Percentiles rank a stretch among this genome's conserved stretches.
Conservation (phyloP, 2,113 vertebrate species). For the Dasyurus viverrinus region DNA sequence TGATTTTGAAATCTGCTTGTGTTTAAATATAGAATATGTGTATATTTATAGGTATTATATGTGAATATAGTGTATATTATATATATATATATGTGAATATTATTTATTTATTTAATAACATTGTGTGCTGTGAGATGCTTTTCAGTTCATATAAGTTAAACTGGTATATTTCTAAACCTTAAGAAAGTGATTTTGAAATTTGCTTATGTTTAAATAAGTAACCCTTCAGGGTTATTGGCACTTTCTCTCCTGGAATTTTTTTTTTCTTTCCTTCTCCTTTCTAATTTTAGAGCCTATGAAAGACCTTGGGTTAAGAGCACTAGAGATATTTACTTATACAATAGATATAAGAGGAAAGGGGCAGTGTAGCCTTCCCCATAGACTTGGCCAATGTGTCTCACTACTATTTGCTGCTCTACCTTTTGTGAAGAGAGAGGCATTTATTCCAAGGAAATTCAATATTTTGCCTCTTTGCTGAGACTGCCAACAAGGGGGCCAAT, state of each 20-base stretch:
- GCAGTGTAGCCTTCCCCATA: not conserved
- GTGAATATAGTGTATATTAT: not conserved
- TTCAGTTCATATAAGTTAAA: constrained; percentile 13
- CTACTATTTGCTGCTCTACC: not conserved
- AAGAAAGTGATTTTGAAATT: constrained; percentile 45
- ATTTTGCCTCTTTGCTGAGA: constrained; percentile 30
- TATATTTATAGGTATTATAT: not conserved
- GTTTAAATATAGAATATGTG: too few species aligned
- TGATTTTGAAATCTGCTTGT: too few species aligned
- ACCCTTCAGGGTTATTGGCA: not conserved
- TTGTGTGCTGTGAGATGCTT: not conserved
- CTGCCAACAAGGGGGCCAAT: constrained; percentile 19
- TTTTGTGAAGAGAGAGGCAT: constrained; percentile 10
- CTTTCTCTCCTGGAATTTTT: not conserved
- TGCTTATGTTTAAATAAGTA: constrained; percentile 45
- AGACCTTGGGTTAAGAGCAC: not conserved
- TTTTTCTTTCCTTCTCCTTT: not conserved
- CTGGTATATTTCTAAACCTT: not conserved
- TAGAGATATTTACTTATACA: not conserved
- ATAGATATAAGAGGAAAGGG: not conserved
- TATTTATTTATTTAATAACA: not conserved
- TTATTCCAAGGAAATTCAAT: constrained; percentile 49
- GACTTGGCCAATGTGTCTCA: not conserved
- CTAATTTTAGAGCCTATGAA: not conserved
- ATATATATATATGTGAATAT: not conserved